Evolutionary conservation across 2,888 invertebrate genomes (phyloP).

Genomic region (Lepidochitona cinerea): DNA sequence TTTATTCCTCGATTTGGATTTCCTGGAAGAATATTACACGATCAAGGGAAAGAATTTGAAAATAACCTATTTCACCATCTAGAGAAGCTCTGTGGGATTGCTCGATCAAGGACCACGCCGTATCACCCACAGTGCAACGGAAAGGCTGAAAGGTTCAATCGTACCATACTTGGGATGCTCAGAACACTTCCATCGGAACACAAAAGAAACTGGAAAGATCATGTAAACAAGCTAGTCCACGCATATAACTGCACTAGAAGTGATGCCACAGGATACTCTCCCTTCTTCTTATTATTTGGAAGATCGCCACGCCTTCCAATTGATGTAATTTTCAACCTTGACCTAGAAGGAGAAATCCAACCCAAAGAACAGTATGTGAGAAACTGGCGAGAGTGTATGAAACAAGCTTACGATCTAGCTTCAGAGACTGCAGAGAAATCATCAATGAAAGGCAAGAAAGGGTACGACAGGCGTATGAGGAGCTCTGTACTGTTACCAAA

Average conservation of each 20-base stretch:
- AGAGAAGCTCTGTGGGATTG: background rate
- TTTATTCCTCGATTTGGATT: conserved; percentile 9
- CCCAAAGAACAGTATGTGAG: background rate
- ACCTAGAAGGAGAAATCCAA: background rate
- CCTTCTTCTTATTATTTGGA: conserved; percentile 6
- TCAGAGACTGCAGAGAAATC: background rate
- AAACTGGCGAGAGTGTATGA: background rate
- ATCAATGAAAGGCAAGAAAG: background rate
- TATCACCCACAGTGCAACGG: conserved; percentile 8
- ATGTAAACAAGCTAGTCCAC: conserved; percentile 6
- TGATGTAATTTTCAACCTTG: background rate
- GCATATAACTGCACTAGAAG: conserved; percentile 3
- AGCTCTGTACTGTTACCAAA: background rate
- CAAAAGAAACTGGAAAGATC: background rate
- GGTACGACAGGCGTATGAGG: background rate
- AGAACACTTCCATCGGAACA: background rate
- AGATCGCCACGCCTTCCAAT: conserved; percentile 5
- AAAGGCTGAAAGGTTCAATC: background rate
- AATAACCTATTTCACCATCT: background rate
- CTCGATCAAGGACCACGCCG: background rate
- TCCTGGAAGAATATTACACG: conserved; percentile 5
- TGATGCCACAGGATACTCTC: background rate
- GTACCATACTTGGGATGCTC: background rate
- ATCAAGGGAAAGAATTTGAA: background rate
- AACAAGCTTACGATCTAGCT: background rate